Conservation (phyloP, 1,140 invertebrate species). For the Formica exsecta region DNA sequence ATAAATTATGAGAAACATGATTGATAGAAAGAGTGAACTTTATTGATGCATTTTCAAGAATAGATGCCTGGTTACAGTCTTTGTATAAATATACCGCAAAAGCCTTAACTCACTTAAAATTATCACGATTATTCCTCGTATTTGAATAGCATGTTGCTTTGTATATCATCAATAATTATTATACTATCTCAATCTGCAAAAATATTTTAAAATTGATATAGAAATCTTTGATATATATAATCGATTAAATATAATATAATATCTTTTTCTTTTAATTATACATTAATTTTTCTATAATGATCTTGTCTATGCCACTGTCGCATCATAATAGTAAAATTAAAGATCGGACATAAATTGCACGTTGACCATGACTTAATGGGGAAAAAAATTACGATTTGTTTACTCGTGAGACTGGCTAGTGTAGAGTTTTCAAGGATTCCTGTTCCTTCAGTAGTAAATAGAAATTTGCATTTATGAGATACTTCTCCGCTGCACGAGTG, state of each 20-base stretch:
- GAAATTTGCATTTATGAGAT: constrained; percentile 65
- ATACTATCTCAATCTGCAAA: not conserved
- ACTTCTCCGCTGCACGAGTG: not conserved
- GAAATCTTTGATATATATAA: not conserved
- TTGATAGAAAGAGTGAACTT: constrained; percentile 2
- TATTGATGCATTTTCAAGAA: not conserved
- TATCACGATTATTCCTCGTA: not conserved
- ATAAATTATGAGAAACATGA: constrained; percentile 13
- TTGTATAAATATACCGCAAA: not conserved
- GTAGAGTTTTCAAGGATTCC: constrained; percentile 33
- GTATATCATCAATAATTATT: not conserved
- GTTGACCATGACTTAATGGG: not conserved
- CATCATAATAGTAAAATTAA: not conserved
- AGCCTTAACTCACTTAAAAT: not conserved
- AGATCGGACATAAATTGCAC: not conserved
- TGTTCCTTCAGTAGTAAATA: constrained; percentile 19
- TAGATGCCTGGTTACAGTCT: not conserved
- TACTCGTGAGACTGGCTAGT: no score
- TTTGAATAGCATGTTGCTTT: not conserved
- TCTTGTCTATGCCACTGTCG: not conserved
- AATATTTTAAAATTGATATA: not conserved
- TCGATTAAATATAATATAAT: not conserved
- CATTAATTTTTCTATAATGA: not conserved
- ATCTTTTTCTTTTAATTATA: not conserved
- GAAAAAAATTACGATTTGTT: constrained; percentile 11